phyloP scores from a whole-genome alignment of 1,140 invertebrate species.

The Physella acuta region DNA sequence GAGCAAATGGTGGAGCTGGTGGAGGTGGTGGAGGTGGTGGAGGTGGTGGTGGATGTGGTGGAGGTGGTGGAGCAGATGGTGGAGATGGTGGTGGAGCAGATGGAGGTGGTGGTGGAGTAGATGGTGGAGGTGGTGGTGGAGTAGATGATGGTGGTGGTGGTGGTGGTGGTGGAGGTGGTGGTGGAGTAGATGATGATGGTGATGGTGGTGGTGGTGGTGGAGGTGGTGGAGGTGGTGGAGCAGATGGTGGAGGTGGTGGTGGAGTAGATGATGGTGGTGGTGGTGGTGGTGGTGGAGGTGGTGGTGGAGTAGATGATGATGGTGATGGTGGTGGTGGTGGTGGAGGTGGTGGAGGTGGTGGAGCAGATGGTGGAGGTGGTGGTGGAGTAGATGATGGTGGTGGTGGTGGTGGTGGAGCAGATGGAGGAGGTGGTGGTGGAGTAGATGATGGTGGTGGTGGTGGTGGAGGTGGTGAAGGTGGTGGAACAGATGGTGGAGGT shows the following conservation, averaged over 20 bases:
- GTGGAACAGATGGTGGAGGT: background rate
- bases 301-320: background rate
- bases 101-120: background rate
- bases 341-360: background rate
- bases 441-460: background rate
- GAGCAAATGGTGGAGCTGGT: constrained; percentile 8
- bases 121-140: background rate
- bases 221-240: background rate
- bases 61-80: background rate
- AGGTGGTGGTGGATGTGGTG: constrained; percentile 20
- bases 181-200: constrained; percentile 17
- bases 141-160: constrained; percentile 19
- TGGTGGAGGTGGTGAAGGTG: background rate
- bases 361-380: background rate
- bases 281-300: constrained; percentile 1
- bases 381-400: background rate
- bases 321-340: background rate
- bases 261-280: background rate
- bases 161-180: constrained; percentile 20
- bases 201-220: constrained; percentile 8
- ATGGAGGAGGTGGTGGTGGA: background rate
- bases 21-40: constrained; percentile 16
- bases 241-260: background rate
- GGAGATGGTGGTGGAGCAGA: constrained; percentile 1
- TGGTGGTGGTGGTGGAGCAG: background rate